Percentiles rank a stretch among this genome's conserved stretches.
Evolutionary conservation across 2,888 invertebrate genomes (phyloP).

Genomic region (Idaea dimidiata): DNA sequence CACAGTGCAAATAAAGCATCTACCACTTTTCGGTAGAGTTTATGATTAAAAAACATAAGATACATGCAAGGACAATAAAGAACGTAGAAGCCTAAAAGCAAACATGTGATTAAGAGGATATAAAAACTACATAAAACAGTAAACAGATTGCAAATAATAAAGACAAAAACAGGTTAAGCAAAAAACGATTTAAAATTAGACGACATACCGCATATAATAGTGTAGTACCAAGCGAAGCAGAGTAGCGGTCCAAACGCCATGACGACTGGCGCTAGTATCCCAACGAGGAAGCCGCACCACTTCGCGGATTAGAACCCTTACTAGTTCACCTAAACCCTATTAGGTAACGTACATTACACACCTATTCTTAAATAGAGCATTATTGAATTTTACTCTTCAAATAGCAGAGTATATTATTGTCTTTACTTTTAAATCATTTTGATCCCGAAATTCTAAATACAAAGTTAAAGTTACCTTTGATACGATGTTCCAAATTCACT

Average conservation of each 20-base stretch:
- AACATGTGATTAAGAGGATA: slow-evolving; percentile 9
- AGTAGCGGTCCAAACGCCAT: slow-evolving; percentile 66
- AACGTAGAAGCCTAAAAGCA: slow-evolving; percentile 77
- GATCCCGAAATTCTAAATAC: no score
- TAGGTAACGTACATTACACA: slow-evolving; percentile 29
- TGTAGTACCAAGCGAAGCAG: slow-evolving; percentile 70
- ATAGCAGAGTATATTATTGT: neutral
- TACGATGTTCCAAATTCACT: no score
- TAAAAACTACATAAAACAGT: slow-evolving; percentile 8
- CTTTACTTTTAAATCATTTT: no score
- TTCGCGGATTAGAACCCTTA: slow-evolving; percentile 65
- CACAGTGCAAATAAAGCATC: slow-evolving; percentile 89
- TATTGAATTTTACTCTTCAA: slow-evolving; percentile 26
- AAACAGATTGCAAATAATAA: slow-evolving; percentile 4
- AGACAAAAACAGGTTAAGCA: neutral
- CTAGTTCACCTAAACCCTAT: slow-evolving; percentile 48
- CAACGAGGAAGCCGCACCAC: slow-evolving; percentile 52
- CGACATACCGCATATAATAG: slow-evolving; percentile 65
- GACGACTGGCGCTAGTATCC: slow-evolving; percentile 39
- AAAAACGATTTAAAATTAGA: neutral
- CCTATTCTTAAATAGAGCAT: slow-evolving; percentile 28
- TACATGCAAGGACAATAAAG: slow-evolving; percentile 86
- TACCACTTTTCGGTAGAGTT: slow-evolving; percentile 83
- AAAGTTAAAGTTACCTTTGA: no score
- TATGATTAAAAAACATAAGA: slow-evolving; percentile 85